These are phyloP conservation scores for Emydura subglobosa DNA, from an alignment of 2,113 vertebrate genomes.

Conservation along the genomic window DNA sequence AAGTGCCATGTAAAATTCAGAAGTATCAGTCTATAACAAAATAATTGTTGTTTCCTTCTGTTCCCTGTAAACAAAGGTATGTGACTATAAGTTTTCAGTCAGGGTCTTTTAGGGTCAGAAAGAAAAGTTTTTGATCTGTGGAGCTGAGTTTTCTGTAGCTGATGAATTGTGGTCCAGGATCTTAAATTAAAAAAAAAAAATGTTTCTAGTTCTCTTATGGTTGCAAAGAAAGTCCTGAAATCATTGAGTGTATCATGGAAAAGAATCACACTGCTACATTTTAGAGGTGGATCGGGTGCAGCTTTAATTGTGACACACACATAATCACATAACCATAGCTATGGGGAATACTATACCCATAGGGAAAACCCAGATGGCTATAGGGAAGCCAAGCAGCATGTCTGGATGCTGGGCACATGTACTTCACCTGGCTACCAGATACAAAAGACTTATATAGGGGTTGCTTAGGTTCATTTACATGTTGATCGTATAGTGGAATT, in stretches of 20 bases:
- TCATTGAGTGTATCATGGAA: rapidly evolving
- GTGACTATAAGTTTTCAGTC: rapidly evolving
- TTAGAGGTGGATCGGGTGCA: no score
- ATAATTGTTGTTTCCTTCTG: rapidly evolving
- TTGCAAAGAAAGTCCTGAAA: background rate
- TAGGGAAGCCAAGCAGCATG: no score
- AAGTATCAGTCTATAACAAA: background rate
- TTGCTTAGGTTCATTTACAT: no score
- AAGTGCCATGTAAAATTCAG: rapidly evolving
- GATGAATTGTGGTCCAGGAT: rapidly evolving
- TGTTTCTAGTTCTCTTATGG: rapidly evolving
- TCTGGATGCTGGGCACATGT: no score
- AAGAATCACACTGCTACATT: no score
- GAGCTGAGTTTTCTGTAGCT: background rate
- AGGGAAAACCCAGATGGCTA: no score
- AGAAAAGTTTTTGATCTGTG: rapidly evolving
- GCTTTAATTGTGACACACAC: no score
- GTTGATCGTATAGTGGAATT: no score
- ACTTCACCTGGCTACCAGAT: no score
- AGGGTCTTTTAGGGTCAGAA: rapidly evolving
- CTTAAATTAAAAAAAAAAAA: background rate
- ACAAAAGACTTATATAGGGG: no score
- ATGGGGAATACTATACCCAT: no score
- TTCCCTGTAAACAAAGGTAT: background rate
- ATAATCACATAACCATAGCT: no score